Evolutionary conservation across 2,113 vertebrate genomes (phyloP).

Genomic region (Serilophus lunatus): DNA sequence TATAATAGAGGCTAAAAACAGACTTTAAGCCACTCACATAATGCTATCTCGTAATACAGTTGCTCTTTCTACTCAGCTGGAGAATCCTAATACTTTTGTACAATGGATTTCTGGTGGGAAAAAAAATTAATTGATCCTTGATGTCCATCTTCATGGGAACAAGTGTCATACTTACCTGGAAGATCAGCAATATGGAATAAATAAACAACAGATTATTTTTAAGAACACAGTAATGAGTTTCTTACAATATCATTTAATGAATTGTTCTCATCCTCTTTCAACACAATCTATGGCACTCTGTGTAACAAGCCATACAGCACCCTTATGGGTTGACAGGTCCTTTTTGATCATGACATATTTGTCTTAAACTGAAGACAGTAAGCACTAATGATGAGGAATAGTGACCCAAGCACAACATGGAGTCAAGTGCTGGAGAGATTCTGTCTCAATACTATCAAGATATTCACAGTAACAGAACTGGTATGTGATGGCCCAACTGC

Average conservation of each 20-base stretch:
- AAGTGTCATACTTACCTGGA: neutral
- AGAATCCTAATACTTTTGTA: neutral
- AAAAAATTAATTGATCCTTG: neutral
- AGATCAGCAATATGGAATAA: neutral
- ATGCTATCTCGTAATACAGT: neutral
- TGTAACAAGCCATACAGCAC: rapidly evolving
- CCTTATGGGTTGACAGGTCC: neutral
- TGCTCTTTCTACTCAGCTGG: neutral
- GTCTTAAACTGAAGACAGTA: neutral
- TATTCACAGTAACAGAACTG: neutral
- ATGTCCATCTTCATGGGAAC: neutral
- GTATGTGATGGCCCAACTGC: conserved; percentile 6
- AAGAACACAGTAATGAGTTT: neutral
- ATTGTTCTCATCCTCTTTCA: neutral
- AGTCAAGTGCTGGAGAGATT: conserved; percentile 9
- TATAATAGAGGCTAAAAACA: neutral
- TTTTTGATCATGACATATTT: neutral
- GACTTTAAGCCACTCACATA: neutral
- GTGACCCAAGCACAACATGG: neutral
- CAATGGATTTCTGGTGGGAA: neutral
- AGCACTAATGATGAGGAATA: conserved; percentile 15
- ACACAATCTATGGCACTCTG: neutral
- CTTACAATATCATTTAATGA: neutral
- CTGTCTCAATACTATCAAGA: neutral
- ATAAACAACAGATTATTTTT: neutral